Percentiles rank a stretch among this genome's conserved stretches.
Evolutionary conservation across 2,888 invertebrate species (phyloP).

Genomic region (Therioaphis trifolii): DNA sequence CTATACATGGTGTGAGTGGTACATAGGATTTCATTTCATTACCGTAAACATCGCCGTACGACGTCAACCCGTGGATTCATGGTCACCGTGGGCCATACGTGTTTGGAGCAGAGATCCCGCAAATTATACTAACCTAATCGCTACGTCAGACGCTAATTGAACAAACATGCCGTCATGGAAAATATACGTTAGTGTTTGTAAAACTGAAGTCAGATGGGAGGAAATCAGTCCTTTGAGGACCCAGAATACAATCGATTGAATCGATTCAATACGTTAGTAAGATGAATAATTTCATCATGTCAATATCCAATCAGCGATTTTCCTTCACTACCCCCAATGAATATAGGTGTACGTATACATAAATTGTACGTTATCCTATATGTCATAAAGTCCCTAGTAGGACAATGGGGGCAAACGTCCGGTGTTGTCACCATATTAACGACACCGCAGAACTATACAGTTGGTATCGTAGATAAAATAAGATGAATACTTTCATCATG

Average conservation of each 20-base stretch:
- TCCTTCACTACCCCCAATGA: no score
- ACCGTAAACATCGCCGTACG: background rate
- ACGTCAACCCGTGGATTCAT: background rate
- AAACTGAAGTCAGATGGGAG: no score
- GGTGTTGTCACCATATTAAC: background rate
- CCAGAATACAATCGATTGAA: background rate
- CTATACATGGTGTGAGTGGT: background rate
- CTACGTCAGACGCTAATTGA: background rate
- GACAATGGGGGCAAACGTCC: slow-evolving; percentile 14
- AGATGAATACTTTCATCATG: slow-evolving; percentile 56
- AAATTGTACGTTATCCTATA: no score
- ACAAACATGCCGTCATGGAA: background rate
- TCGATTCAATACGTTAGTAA: slow-evolving; percentile 1
- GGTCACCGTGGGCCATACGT: background rate
- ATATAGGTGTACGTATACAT: no score
- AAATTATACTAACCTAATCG: background rate
- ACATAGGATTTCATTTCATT: slow-evolving; percentile 1
- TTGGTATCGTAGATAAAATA: background rate
- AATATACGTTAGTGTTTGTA: no score
- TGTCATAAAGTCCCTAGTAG: slow-evolving; percentile 36
- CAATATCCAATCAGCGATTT: no score
- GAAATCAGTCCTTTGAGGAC: slow-evolving; percentile 46
- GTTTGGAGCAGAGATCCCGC: background rate
- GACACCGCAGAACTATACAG: background rate
- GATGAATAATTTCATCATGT: slow-evolving; percentile 44